Base-by-base conservation (phyloP, 2,888 invertebrate genomes). In the Beris morrisii region DNA sequence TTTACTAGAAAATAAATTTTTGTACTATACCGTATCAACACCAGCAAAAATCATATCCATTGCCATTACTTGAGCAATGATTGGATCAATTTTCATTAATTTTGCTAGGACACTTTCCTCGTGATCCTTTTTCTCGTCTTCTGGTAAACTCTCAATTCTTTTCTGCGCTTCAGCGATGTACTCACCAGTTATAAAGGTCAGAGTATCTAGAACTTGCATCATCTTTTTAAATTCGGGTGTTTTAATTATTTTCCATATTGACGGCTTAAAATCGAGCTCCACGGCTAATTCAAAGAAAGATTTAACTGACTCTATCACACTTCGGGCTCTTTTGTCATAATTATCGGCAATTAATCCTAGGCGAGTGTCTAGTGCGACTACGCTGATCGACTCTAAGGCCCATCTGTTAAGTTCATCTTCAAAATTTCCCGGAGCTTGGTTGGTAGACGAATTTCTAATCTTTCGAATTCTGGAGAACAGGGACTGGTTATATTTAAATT, bases 21-120 rank as follows among this genome's bases (percentile, higher is more conserved):
- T 22, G 22, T 5, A 73, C 79, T 22, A 80, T 79, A 91, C 88
- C 67, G 88, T 88, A 73, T 89, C 88, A 55, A 88, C 83, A 68
- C 88, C 88, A 65, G 87, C 87, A 44, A 84, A 77, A 30, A 88
- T 72, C 86, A 88, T 86, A 75, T 88, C 88, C 70, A 85, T 82
- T 1, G 85, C 85, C 86, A 87, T 87, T 72, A 84, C 81, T 43
- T 83, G 72, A 0, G 87, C 88, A 11, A 86, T 83, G 73, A 79
- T 82, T 69, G 83, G 82, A 71, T 87, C 85, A 46, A 84, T 82
- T 38, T 81, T 82, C 58, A 87, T 75, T 45, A 88, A 74, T 72
- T 84, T 84, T 75, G 87, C 85, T 56, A 88, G 78, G 28, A 88
- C 81, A 73, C 87, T 87, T 71, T 55, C 28, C 28, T 59, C 59